phyloP scores from a whole-genome alignment of 1,140 invertebrate species.

The Leptopilina clavipes region DNA sequence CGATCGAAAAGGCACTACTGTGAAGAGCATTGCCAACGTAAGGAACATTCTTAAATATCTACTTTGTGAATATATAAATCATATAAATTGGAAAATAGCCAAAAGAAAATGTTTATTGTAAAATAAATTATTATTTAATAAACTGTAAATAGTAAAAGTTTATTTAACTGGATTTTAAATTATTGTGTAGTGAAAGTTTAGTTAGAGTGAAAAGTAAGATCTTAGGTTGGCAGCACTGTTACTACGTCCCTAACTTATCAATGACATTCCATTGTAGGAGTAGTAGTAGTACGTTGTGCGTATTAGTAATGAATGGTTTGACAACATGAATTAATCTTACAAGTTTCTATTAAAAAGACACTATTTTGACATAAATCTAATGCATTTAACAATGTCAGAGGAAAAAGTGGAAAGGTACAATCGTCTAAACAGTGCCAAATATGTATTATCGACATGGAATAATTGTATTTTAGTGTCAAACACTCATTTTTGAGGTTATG shows the following conservation, averaged over 20 bases:
- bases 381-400: conserved; percentile 55
- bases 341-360: background rate
- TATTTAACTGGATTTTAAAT: too few relatives aligned
- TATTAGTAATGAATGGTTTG: background rate
- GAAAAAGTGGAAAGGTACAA: conserved; percentile 57
- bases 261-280: background rate
- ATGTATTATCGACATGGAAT: background rate
- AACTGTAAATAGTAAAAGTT: too few relatives aligned
- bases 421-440: conserved; percentile 5
- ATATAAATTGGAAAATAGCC: too few relatives aligned
- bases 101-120: too few relatives aligned
- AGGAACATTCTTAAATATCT: too few relatives aligned
- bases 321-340: background rate
- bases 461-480: background rate
- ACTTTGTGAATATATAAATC: too few relatives aligned
- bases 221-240: background rate
- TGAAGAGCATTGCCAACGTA: too few relatives aligned
- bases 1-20: too few relatives aligned
- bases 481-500: conserved; percentile 5
- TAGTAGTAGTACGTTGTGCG: background rate
- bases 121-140: too few relatives aligned
- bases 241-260: background rate
- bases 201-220: background rate
- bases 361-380: background rate
- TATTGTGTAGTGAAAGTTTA: too few relatives aligned